Conservation (phyloP, 2,888 invertebrate genomes). For the Drosophila helvetica region DNA sequence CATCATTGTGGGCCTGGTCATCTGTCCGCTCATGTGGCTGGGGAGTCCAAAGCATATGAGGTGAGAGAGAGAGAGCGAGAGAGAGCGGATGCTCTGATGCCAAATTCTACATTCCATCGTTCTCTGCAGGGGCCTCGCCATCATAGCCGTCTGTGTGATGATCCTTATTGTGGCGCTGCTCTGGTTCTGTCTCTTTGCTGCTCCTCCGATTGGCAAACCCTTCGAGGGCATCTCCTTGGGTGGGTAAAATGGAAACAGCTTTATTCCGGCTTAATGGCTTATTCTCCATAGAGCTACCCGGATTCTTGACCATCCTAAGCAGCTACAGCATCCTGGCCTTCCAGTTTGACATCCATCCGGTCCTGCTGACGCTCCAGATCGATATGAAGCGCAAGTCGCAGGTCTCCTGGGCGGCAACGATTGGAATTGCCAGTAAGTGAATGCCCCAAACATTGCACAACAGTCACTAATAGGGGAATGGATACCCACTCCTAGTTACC, state of each 20-base stretch:
- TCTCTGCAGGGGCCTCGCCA: constrained; percentile 83
- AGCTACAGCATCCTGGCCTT: constrained; percentile 89
- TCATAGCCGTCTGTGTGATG: constrained; percentile 88
- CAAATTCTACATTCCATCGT: not conserved
- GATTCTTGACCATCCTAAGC: constrained; percentile 85
- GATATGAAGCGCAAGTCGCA: constrained; percentile 93
- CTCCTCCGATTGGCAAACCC: constrained; percentile 79
- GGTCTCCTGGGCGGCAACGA: constrained; percentile 89
- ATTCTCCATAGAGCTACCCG: constrained; percentile 80
- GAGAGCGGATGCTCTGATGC: not conserved
- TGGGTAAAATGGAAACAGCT: constrained; percentile 26
- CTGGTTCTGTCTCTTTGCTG: constrained; percentile 87
- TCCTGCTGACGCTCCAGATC: constrained; percentile 94
- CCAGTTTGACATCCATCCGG: constrained; percentile 92
- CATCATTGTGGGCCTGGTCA: constrained; percentile 88
- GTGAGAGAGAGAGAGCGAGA: constrained; percentile 84
- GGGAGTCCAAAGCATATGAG: constrained; percentile 97
- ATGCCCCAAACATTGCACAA: not conserved
- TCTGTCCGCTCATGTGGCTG: constrained; percentile 93
- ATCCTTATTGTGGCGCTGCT: constrained; percentile 87
- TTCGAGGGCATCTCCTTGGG: constrained; percentile 80
- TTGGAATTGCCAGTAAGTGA: constrained; percentile 88
- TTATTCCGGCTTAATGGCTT: too few species aligned
- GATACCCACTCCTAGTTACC: constrained; percentile 83
- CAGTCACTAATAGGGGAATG: too few species aligned